Evolutionary conservation across 2,113 vertebrate species (phyloP).

Genomic region (Anolis sagrei): DNA sequence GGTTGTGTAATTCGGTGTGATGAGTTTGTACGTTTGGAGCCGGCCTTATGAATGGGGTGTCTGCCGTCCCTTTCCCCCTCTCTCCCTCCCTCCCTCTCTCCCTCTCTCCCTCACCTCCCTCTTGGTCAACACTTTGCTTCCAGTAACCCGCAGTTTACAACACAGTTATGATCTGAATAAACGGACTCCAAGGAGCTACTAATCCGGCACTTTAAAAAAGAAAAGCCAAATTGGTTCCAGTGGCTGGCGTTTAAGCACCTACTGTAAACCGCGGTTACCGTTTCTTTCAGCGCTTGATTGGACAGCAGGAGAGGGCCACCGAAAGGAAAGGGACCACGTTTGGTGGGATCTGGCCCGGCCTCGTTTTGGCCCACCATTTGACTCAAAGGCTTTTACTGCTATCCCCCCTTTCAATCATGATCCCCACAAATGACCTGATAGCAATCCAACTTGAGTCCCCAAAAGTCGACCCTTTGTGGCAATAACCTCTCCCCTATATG

Average conservation of each 20-base stretch:
- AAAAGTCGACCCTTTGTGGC: background rate
- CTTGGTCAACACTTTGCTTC: background rate
- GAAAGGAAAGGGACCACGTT: background rate
- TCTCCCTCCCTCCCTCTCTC: too few relatives aligned
- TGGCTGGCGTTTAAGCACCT: background rate
- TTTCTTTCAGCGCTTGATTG: background rate
- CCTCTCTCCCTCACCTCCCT: background rate
- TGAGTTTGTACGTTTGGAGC: background rate
- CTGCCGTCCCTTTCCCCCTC: background rate
- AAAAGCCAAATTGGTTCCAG: background rate
- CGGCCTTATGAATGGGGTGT: too few relatives aligned
- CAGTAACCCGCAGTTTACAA: background rate
- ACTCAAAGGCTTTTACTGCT: background rate
- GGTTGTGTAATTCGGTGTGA: background rate
- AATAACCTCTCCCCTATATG: background rate
- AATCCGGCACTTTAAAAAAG: too few relatives aligned
- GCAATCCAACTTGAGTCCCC: background rate
- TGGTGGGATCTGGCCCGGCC: background rate
- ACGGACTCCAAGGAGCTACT: too few relatives aligned
- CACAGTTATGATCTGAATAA: background rate
- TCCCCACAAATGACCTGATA: background rate
- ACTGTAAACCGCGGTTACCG: too few relatives aligned
- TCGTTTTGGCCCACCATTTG: background rate
- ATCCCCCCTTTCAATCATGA: background rate
- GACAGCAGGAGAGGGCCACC: background rate